Base-by-base conservation (phyloP, 2,888 invertebrate genomes). In the Idaea biselata region DNA sequence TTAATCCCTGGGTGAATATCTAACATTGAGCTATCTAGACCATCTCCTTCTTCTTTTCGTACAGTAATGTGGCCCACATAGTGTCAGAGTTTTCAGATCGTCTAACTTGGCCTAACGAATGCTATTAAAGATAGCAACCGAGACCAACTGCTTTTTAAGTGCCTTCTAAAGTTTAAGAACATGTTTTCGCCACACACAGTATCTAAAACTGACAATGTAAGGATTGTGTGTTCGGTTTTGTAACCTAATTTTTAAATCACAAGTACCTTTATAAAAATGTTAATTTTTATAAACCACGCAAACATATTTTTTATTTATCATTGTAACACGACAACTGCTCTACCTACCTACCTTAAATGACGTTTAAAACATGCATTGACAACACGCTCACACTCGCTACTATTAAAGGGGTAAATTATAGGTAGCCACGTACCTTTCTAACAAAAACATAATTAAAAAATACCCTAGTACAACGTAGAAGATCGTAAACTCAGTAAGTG, bases 401-500 rank as follows among this genome's bases (percentile, higher is more conserved):
- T 44, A 11, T 14, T 25, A 44, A 44, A 14, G 8, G 11, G 44
- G 6, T 14, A 14, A 44, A 44, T 44, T 44, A 7, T 44, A 44
- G 44, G 44, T 44, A 11, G 14, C 8, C 14, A 44, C 44, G 14
- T 44, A 44, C 14, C 44, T 14, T 14, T 11, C 6, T 0, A 44
- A 44, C 44, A 44, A 44, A 44, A 44, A 44, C 6, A 33, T 7
- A 58, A 33, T 58, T n/a, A 55, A 55, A 55, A 55, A 58, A 33
- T 17, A 32, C 33, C 44, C 33, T 16, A 33, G 32, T 16, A 59
- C 16, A 44, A 53, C 18, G 53, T 54, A 55, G 70, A 70, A 69
- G 65, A 61, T 68, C 68, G 75, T 76, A 73, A 75, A 75, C 70
- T 74, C 67, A 61, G 68, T 66, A 68, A 76, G 75, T 69, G 67